Evolutionary conservation across 2,888 invertebrate genomes (phyloP).

Genomic region (Zaprionus obscuricornis): DNA sequence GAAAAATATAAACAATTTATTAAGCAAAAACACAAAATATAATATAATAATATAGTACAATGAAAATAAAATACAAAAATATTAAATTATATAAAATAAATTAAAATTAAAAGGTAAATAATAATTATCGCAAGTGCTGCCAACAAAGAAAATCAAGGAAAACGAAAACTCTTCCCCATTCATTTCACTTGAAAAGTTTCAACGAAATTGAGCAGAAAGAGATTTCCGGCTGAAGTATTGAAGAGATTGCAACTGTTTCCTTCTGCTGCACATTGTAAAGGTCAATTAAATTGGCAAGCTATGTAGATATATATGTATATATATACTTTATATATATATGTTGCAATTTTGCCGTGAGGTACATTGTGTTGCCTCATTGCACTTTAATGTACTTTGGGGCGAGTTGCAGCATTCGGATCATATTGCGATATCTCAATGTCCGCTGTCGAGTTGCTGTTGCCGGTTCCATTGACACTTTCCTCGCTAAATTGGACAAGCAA

Average conservation of each 20-base stretch:
- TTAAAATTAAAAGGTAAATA: conserved; percentile 37
- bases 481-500: conserved; percentile 71
- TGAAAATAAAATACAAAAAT: conserved; percentile 16
- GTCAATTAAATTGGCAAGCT: conserved; percentile 43
- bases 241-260: conserved; percentile 39
- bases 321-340: background rate
- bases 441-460: conserved; percentile 63
- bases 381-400: conserved; percentile 54
- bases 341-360: too few relatives aligned
- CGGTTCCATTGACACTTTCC: conserved; percentile 53
- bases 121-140: conserved; percentile 50
- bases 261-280: conserved; percentile 43
- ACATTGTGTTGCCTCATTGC: too few relatives aligned
- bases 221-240: conserved; percentile 42
- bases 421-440: conserved; percentile 78
- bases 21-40: conserved; percentile 10
- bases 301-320: conserved; percentile 19
- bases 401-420: conserved; percentile 35
- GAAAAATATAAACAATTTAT: conserved; percentile 49
- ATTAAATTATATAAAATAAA: conserved; percentile 31
- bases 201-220: conserved; percentile 11
- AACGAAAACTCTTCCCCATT: conserved; percentile 28
- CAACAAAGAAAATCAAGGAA: conserved; percentile 12
- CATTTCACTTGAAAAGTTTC: conserved; percentile 19
- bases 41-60: conserved; percentile 11